phyloP scores from a whole-genome alignment of 2,888 invertebrate species.

The Platycheirus albimanus region DNA sequence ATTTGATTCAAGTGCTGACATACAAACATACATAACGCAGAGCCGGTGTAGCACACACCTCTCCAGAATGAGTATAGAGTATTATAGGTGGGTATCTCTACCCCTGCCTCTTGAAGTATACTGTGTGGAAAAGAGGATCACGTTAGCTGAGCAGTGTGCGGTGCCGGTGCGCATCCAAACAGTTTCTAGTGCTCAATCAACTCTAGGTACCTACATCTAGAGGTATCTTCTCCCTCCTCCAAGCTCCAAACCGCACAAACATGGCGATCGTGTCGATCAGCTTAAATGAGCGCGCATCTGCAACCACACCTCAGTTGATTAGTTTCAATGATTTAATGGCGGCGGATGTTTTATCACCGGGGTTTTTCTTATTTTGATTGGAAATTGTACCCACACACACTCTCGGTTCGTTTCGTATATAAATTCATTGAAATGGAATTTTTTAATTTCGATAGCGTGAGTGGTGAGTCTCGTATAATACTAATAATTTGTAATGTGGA shows the following conservation, averaged over 20 bases:
- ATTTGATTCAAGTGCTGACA: slow-evolving; percentile 64
- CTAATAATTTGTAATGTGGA: slow-evolving; percentile 1
- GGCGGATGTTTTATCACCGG: slow-evolving; percentile 73
- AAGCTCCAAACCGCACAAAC: not conserved
- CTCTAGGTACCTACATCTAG: slow-evolving; percentile 5
- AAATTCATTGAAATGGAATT: slow-evolving; percentile 29
- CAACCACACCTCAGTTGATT: slow-evolving; percentile 75
- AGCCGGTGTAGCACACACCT: slow-evolving; percentile 66
- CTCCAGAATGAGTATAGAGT: slow-evolving; percentile 47
- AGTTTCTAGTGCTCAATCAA: slow-evolving; percentile 54
- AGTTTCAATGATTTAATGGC: slow-evolving; percentile 73
- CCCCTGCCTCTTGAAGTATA: not conserved
- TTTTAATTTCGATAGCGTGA: slow-evolving; percentile 31
- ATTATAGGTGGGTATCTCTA: too few relatives aligned
- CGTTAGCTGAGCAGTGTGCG: slow-evolving; percentile 24
- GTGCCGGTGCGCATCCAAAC: slow-evolving; percentile 18
- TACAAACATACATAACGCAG: slow-evolving; percentile 48
- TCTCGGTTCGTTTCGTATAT: slow-evolving; percentile 12
- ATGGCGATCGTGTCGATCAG: slow-evolving; percentile 62
- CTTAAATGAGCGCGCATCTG: slow-evolving; percentile 69
- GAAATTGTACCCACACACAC: slow-evolving; percentile 15
- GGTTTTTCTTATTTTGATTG: slow-evolving; percentile 59
- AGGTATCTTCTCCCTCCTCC: slow-evolving; percentile 25
- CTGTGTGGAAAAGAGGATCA: slow-evolving; percentile 8
- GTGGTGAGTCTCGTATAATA: not conserved